These are phyloP conservation scores for Archips xylosteana DNA, from an alignment of 2,888 invertebrate species.

Conservation along the genomic window DNA sequence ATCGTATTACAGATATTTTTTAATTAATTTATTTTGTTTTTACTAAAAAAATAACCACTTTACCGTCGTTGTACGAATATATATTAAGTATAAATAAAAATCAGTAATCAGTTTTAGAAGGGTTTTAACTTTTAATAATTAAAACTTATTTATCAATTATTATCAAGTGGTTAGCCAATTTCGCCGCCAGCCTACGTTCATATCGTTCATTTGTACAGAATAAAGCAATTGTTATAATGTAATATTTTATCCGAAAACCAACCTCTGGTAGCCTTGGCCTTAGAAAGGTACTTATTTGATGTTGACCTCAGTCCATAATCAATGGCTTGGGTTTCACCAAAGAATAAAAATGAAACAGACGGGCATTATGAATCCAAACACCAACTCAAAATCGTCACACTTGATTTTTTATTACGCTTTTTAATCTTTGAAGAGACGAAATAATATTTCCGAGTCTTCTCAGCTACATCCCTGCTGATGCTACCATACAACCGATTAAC, in stretches of 20 bases:
- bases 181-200: slow-evolving; percentile 44
- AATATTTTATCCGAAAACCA: not conserved
- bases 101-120: slow-evolving; percentile 16
- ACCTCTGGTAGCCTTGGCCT: not conserved
- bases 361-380: slow-evolving; percentile 50
- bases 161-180: slow-evolving; percentile 45
- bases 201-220: slow-evolving; percentile 5
- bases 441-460: not conserved
- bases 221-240: not conserved
- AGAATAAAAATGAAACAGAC: slow-evolving; percentile 51
- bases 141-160: not conserved
- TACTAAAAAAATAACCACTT: not conserved
- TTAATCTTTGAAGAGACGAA: too few species aligned
- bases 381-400: not conserved
- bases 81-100: not conserved
- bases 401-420: not conserved
- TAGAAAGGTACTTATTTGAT: not conserved
- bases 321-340: slow-evolving; percentile 50
- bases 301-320: not conserved
- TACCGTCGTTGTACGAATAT: not conserved
- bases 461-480: not conserved
- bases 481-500: not conserved
- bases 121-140: slow-evolving; percentile 26
- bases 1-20: slow-evolving; percentile 29
- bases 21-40: slow-evolving; percentile 24